Evolutionary conservation across 2,797 vertebrate species (phyloP).

Genomic region (Centropyge bicolor): DNA sequence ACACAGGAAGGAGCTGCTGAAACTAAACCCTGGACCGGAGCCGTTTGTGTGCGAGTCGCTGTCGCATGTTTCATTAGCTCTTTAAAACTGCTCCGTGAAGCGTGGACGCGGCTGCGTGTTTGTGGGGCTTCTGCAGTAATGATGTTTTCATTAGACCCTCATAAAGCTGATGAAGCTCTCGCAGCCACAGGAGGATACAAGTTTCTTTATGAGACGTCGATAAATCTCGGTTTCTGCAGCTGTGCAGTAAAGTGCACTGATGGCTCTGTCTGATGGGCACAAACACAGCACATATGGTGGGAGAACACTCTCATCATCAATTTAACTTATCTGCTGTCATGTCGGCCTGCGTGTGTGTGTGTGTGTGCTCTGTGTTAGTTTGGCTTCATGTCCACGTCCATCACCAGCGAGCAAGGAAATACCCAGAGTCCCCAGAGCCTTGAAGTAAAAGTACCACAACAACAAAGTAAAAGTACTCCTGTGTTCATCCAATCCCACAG

Average conservation of each 20-base stretch:
- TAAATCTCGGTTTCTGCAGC: constrained; percentile 49
- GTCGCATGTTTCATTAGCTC: background rate
- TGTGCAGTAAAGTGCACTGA: constrained; percentile 25
- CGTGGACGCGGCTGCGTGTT: constrained; percentile 6
- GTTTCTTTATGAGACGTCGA: constrained; percentile 11
- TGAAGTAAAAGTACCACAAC: background rate
- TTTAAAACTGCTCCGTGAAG: background rate
- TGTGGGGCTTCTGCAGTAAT: constrained; percentile 18
- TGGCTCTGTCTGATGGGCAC: constrained; percentile 23
- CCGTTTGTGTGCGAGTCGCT: background rate
- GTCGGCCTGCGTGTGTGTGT: constrained; percentile 5
- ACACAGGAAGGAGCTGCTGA: background rate
- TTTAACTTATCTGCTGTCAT: constrained; percentile 39
- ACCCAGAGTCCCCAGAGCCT: too few relatives aligned
- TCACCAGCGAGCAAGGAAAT: too few relatives aligned
- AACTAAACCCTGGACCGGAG: too few relatives aligned
- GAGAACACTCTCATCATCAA: constrained; percentile 19
- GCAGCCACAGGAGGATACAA: background rate
- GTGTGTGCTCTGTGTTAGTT: too few relatives aligned
- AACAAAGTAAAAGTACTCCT: background rate
- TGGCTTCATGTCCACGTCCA: too few relatives aligned
- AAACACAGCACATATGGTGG: constrained; percentile 45
- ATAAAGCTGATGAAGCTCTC: constrained; percentile 21
- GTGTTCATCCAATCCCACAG: too few relatives aligned
- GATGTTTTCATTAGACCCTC: constrained; percentile 39